phyloP scores from a whole-genome alignment of 1,140 invertebrate species.

The Trachymyrmex septentrionalis region DNA sequence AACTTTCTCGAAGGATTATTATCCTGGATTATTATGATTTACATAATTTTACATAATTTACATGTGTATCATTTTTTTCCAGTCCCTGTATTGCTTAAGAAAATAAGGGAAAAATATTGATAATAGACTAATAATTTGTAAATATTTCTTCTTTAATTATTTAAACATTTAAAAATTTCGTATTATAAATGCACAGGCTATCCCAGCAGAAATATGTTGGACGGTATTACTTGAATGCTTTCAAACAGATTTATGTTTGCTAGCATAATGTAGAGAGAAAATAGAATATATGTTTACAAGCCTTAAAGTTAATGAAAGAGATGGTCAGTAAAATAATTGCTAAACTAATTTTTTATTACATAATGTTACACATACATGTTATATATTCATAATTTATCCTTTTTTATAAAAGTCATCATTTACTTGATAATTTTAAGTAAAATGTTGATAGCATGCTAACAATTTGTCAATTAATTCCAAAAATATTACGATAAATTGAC shows the following conservation, averaged over 20 bases:
- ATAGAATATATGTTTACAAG: background rate
- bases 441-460: background rate
- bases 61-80: background rate
- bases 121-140: constrained; percentile 29
- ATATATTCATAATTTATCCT: background rate
- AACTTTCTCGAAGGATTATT: background rate
- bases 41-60: constrained; percentile 22
- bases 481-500: background rate
- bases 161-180: constrained; percentile 1
- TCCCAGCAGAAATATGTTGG: constrained; percentile 8
- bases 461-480: background rate
- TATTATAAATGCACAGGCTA: background rate
- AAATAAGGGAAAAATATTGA: constrained; percentile 12
- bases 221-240: constrained; percentile 15
- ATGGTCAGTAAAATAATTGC: background rate
- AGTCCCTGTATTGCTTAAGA: background rate
- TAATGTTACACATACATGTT: background rate
- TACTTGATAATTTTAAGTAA: background rate
- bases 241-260: background rate
- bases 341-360: background rate
- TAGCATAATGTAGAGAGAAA: background rate
- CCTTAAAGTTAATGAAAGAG: background rate
- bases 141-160: background rate
- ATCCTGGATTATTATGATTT: background rate
- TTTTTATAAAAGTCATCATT: background rate